These are phyloP conservation scores for Oscheius sp. DNA, from an alignment of 2,888 invertebrate species.

Conservation along the genomic window DNA sequence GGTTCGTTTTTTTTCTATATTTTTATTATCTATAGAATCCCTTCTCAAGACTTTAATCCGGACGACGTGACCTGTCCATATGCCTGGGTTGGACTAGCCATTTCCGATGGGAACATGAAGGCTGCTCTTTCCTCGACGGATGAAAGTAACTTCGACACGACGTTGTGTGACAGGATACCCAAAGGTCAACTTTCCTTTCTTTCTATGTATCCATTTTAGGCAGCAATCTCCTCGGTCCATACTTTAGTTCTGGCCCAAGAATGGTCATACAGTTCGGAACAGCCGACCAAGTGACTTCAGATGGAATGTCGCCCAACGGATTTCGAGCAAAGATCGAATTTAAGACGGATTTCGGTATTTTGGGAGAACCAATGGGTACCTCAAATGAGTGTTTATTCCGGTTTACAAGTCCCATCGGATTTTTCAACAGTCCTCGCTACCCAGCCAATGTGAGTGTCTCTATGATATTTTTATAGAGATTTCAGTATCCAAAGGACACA, in stretches of 20 bases:
- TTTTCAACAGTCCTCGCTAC: slow-evolving; percentile 72
- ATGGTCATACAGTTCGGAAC: slow-evolving; percentile 72
- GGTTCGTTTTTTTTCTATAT: slow-evolving; percentile 15
- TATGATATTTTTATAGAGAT: too few relatives aligned
- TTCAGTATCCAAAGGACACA: slow-evolving; percentile 71
- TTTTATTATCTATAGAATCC: not conserved
- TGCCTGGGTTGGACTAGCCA: slow-evolving; percentile 64
- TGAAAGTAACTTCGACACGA: slow-evolving; percentile 63
- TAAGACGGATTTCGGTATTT: slow-evolving; percentile 73
- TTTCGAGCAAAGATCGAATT: slow-evolving; percentile 72
- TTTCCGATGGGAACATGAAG: slow-evolving; percentile 56
- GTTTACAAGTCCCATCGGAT: slow-evolving; percentile 70
- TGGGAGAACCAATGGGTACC: slow-evolving; percentile 71
- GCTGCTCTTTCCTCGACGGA: slow-evolving; percentile 55
- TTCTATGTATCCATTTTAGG: slow-evolving; percentile 23
- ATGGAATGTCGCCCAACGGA: slow-evolving; percentile 61
- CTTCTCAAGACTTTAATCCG: slow-evolving; percentile 19
- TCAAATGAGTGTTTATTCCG: slow-evolving; percentile 72
- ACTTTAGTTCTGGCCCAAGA: slow-evolving; percentile 60
- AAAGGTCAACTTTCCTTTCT: not conserved
- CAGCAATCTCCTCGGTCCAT: slow-evolving; percentile 56
- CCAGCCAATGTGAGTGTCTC: slow-evolving; percentile 66
- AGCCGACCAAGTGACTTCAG: slow-evolving; percentile 45
- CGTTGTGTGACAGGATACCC: slow-evolving; percentile 59
- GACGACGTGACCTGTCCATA: slow-evolving; percentile 53